Evolutionary conservation across 2,888 invertebrate genomes (phyloP), one percentile per base, ranked within the genome.

Genomic region (Mimumesa dahlbomi): DNA sequence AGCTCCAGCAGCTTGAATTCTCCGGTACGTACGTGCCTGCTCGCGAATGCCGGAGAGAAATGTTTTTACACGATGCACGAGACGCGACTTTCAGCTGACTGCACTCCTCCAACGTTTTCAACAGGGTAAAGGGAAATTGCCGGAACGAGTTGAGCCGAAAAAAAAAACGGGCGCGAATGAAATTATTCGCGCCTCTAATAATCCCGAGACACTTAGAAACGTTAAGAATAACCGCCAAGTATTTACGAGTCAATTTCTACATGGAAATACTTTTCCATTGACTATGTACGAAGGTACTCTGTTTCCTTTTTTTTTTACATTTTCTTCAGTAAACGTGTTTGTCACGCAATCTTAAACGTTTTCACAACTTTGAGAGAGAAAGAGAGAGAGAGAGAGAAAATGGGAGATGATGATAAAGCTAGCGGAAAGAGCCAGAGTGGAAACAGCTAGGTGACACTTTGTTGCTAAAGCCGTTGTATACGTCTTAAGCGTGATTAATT

Each of bases 401-500:
- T 4, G n/a, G 11, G n/a, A 34, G 11, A 34, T 25, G 25, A n/a
- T 45, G 4, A 1, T 16, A 6, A 2, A 7, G 1, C 11, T 14
- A 11, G 13, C n/a, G 29, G 40, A 22, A 31, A 40, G 13, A 31
- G 18, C 29, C 6, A 11, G 5, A 7, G 11, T n/a, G 34, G 22
- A n/a, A 22, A 56, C 46, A 34, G 40, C 16, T 45, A 5, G n/a
- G n/a, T n/a, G n/a, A n/a, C n/a, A n/a, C n/a, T n/a, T n/a, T 38
- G 16, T 38, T 9, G 54, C 16, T 34, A 29, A 46, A 25, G 16
- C 34, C 29, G 13, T 25, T 45, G 29, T 52, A 67, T 70, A 70
- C 63, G 56, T 71, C 65, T 68, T 45, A 63, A 57, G 46, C 59
- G 57, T 61, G 70, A 76, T 76, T 73, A 77, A 65, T 73, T 73